Evolutionary conservation across 2,797 vertebrate species (phyloP), one percentile per base, ranked within the genome.

Genomic region (Sebastes glaucus): DNA sequence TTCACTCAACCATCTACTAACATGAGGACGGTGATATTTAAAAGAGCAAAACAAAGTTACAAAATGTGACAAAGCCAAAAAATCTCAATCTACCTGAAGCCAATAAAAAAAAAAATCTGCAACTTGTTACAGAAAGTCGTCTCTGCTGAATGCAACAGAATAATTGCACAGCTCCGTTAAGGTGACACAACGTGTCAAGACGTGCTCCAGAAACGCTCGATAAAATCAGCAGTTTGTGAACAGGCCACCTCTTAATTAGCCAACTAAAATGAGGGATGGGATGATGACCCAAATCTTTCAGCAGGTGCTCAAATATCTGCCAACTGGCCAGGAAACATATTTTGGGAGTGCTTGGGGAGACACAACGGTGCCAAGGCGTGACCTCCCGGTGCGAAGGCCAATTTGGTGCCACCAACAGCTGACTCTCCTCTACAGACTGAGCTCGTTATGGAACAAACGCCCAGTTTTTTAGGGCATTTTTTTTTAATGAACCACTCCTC

Each of bases 251-350:
- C 73, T 82, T 88, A 79, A 83, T 80, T 56, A 73, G 56, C 49
- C 52, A 80, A 85, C 85, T 88, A 84, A 85, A 86, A 78, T 57
- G 25, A 82, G 23, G 38, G 32, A 75, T 33, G 38, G 55, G 65
- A 82, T 18, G 30, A 82, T 25, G 83, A 82, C 80, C 77, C 79
- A 76, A 55, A 80, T 82, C 56, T 77, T 78, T 77, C 76, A 78
- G 23, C 69, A 67, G 33, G 65, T 2, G 18, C 74, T 66, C n/a
- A 59, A 66, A 61, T 74, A 53, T 67, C 68, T 67, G 64, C 76
- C 73, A 81, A 57, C 56, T 73, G 68, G 67, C 55, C 69, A 53
- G 49, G 68, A 77, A 55, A 67, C 22, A 25, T 11, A 27, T 46
- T 69, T 55, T 18, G n/a, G 18, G 46, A 61, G 61, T 57, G n/a